A percentile compares a stretch with the other conserved stretches of the same genome.
Conservation (phyloP, 2,888 invertebrate species). For the Dinocampus coccinellae region DNA sequence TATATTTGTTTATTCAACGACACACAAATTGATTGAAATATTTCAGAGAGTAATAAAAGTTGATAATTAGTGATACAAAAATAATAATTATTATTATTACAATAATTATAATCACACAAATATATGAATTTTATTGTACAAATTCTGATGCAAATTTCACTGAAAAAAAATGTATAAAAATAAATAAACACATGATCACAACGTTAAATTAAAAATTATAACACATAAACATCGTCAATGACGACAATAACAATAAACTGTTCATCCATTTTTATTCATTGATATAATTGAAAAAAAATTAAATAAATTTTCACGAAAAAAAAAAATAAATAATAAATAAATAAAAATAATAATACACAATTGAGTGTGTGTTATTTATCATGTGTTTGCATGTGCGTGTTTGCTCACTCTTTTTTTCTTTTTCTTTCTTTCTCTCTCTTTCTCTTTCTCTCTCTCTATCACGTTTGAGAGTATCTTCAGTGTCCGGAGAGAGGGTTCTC, state of each 20-base stretch:
- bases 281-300: neutral
- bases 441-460: neutral
- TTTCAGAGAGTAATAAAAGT: no score
- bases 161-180: neutral
- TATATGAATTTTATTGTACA: no score
- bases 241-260: no score
- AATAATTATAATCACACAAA: neutral
- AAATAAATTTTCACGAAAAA: constrained; percentile 5
- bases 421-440: no score
- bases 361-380: no score
- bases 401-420: no score
- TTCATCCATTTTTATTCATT: no score
- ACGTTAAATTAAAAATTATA: neutral
- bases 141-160: no score
- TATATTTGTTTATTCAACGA: neutral
- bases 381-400: no score
- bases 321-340: constrained; percentile 2
- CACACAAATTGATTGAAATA: neutral
- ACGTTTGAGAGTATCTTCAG: constrained; percentile 37
- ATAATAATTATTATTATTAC: neutral
- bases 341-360: no score
- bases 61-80: no score
- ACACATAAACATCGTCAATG: no score
- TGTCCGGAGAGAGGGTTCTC: constrained; percentile 58
- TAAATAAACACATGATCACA: neutral